A percentile compares a stretch with the other conserved stretches of the same genome.
Conservation (phyloP, 2,888 invertebrate genomes). For the Magallana nippona region DNA sequence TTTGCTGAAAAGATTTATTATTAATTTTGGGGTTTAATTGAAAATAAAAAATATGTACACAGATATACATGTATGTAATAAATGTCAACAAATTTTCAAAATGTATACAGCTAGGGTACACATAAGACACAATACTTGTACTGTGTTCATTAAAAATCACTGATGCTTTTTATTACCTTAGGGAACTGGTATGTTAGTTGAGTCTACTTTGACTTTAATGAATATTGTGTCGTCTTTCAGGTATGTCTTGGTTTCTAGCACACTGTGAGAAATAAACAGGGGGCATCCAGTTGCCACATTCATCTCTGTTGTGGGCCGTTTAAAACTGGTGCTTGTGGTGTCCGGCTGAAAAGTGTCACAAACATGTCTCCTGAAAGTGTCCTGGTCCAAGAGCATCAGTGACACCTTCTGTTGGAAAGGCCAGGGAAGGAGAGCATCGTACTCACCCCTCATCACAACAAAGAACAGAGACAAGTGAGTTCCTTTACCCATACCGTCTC, state of each 20-base stretch:
- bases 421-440: slow-evolving; percentile 75
- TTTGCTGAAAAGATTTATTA: no score
- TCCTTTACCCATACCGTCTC: slow-evolving; percentile 77
- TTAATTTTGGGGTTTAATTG: no score
- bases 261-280: slow-evolving; percentile 68
- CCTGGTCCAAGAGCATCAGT: slow-evolving; percentile 74
- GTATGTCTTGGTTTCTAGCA: slow-evolving; percentile 61
- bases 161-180: background rate
- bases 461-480: slow-evolving; percentile 77
- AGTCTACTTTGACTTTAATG: slow-evolving; percentile 46
- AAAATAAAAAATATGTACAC: no score
- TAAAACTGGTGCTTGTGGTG: slow-evolving; percentile 73
- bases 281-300: slow-evolving; percentile 77
- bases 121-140: no score
- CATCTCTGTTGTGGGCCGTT: slow-evolving; percentile 73
- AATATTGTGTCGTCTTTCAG: slow-evolving; percentile 47
- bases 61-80: no score
- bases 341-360: slow-evolving; percentile 76
- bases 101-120: no score
- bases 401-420: slow-evolving; percentile 76
- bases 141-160: no score
- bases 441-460: slow-evolving; percentile 77
- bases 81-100: no score
- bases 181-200: slow-evolving; percentile 9
- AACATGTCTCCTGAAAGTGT: slow-evolving; percentile 61